Conservation (phyloP, 2,888 invertebrate genomes). For the Tinea semifulvella region DNA sequence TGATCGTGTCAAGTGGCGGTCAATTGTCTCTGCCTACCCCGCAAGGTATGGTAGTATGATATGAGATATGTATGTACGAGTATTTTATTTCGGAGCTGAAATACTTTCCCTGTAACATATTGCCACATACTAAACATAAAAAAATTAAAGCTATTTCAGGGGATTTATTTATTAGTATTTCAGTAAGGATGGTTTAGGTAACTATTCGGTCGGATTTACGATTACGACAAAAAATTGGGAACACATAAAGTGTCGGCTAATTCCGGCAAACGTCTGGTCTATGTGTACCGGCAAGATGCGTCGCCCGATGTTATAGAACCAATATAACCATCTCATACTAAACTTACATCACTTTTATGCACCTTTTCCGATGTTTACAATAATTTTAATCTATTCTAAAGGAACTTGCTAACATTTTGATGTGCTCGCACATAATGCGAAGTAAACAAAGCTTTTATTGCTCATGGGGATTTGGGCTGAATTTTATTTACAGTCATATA, state of each 20-base stretch:
- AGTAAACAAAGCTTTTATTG: conserved; percentile 2
- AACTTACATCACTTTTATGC: conserved; percentile 8
- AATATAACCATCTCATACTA: conserved; percentile 39
- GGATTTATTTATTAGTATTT: conserved; percentile 4
- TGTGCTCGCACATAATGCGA: background rate
- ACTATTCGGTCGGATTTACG: conserved; percentile 8
- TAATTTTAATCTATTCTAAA: background rate
- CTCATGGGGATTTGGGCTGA: background rate
- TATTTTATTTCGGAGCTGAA: background rate
- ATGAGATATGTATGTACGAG: too few relatives aligned
- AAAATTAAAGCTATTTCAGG: conserved; percentile 4
- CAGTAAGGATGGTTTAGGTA: background rate
- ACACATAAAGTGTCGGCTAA: conserved; percentile 22
- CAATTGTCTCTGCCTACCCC: too few relatives aligned
- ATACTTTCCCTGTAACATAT: background rate
- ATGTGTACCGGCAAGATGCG: conserved; percentile 24
- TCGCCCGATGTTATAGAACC: conserved; percentile 25
- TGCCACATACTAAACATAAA: too few relatives aligned
- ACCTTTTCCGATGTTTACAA: conserved; percentile 7
- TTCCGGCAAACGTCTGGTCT: conserved; percentile 28
- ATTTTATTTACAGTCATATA: too few relatives aligned
- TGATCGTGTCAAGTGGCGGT: too few relatives aligned
- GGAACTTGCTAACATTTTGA: conserved; percentile 6
- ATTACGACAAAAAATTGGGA: conserved; percentile 13
- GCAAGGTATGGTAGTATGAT: too few relatives aligned